phyloP scores from a whole-genome alignment of 2,113 vertebrate species.

The Neogobius melanostomus region DNA sequence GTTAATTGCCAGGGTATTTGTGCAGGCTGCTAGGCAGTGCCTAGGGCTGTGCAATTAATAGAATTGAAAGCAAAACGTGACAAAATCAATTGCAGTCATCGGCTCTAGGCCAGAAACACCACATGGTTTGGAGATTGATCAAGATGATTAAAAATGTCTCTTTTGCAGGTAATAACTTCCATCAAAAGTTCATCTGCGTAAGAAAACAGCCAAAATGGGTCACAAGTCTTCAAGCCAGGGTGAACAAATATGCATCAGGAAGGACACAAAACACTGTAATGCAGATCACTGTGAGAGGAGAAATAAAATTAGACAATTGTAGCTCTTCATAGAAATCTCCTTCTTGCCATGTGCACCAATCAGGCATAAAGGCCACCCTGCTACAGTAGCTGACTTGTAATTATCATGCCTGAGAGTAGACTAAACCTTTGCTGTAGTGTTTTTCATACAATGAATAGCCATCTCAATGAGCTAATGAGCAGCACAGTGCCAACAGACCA shows the following conservation, averaged over 20 bases:
- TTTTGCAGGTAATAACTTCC: no score
- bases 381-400: slow-evolving; percentile 44
- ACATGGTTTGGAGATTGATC: no score
- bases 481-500: slow-evolving; percentile 45
- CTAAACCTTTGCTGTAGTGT: slow-evolving; percentile 52
- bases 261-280: not conserved
- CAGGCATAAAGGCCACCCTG: slow-evolving; percentile 11
- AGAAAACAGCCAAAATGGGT: not conserved
- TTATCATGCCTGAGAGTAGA: slow-evolving; percentile 42
- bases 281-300: not conserved
- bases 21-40: not conserved
- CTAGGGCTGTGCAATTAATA: no score
- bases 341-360: slow-evolving; percentile 8
- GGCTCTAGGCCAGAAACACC: not conserved
- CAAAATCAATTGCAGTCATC: no score
- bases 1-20: not conserved
- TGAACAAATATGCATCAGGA: not conserved
- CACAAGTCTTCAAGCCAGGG: not conserved
- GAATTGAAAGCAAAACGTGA: no score
- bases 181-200: no score
- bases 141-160: no score
- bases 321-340: not conserved
- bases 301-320: not conserved
- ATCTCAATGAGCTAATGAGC: slow-evolving; percentile 64
- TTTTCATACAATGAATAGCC: slow-evolving; percentile 40